Conservation (phyloP, 2,888 invertebrate species). For the Eupeodes latifasciatus region DNA sequence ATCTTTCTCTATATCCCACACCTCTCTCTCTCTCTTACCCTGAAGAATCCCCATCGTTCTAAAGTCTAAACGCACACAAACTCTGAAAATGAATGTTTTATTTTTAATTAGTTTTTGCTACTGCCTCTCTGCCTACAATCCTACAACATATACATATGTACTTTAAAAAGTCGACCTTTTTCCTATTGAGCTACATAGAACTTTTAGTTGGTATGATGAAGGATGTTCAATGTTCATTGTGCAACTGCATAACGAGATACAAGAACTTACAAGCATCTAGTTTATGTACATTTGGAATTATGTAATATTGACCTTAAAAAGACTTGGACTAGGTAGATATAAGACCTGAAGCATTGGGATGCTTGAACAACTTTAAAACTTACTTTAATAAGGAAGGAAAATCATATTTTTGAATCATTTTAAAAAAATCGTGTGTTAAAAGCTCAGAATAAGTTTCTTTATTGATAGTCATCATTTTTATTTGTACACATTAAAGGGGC, state of each 20-base stretch:
- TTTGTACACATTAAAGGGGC: no score
- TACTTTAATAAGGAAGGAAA: no score
- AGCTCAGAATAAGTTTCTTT: no score
- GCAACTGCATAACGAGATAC: neutral
- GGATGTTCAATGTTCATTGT: constrained; percentile 2
- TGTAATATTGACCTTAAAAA: constrained; percentile 3
- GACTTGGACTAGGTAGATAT: neutral
- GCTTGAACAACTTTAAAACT: no score
- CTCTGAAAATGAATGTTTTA: constrained; percentile 73
- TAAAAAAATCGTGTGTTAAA: no score
- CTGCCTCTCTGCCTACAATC: constrained; percentile 11
- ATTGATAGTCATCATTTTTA: no score
- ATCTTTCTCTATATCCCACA: neutral
- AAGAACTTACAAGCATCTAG: constrained; percentile 23
- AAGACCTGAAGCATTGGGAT: no score
- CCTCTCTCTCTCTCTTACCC: no score
- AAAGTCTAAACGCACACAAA: constrained; percentile 24
- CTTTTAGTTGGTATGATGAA: neutral
- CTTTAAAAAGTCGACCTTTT: constrained; percentile 24
- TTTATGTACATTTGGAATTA: constrained; percentile 35
- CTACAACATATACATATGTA: no score
- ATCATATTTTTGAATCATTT: no score
- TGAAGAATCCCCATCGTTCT: constrained; percentile 46
- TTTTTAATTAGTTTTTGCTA: constrained; percentile 74
- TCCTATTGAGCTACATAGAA: constrained; percentile 13